Evolutionary conservation across 2,888 invertebrate genomes (phyloP).

Genomic region (Toxonevra muliebris): DNA sequence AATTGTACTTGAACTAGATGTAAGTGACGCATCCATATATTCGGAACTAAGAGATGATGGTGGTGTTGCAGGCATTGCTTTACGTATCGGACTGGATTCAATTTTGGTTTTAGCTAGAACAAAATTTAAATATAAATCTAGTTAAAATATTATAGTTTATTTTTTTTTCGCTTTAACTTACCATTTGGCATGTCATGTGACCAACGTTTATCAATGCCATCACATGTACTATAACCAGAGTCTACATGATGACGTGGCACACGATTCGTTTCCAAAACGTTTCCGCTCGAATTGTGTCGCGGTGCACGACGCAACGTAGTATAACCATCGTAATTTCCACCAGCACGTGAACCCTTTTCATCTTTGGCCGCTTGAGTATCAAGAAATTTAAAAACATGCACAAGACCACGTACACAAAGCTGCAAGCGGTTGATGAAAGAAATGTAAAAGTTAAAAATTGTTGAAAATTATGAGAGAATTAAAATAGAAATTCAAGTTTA

Average conservation of each 20-base stretch:
- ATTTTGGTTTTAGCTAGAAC: constrained; percentile 43
- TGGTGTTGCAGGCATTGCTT: constrained; percentile 49
- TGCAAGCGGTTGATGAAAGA: constrained; percentile 32
- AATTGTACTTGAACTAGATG: constrained; percentile 58
- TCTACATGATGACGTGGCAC: constrained; percentile 77
- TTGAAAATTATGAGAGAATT: too few species aligned
- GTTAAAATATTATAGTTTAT: constrained; percentile 4
- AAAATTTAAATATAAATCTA: not conserved
- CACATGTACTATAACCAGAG: constrained; percentile 89
- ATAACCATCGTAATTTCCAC: constrained; percentile 64
- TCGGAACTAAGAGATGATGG: constrained; percentile 50
- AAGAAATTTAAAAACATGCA: constrained; percentile 94
- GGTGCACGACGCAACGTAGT: constrained; percentile 62
- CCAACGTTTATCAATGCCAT: constrained; percentile 84
- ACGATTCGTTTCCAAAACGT: constrained; percentile 57
- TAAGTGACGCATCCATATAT: constrained; percentile 57
- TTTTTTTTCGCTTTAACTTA: constrained; percentile 30
- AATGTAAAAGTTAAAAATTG: too few species aligned
- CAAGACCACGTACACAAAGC: constrained; percentile 86
- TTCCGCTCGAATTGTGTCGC: constrained; percentile 57
- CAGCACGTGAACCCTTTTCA: constrained; percentile 60
- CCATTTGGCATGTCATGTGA: constrained; percentile 74
- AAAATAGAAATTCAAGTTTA: too few species aligned
- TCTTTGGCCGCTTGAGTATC: constrained; percentile 86
- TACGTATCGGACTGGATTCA: constrained; percentile 51